These are phyloP conservation scores for Ophiothrix spiculata DNA, from an alignment of 35 echinoderm and acorn worm species.

Conservation along the genomic window DNA sequence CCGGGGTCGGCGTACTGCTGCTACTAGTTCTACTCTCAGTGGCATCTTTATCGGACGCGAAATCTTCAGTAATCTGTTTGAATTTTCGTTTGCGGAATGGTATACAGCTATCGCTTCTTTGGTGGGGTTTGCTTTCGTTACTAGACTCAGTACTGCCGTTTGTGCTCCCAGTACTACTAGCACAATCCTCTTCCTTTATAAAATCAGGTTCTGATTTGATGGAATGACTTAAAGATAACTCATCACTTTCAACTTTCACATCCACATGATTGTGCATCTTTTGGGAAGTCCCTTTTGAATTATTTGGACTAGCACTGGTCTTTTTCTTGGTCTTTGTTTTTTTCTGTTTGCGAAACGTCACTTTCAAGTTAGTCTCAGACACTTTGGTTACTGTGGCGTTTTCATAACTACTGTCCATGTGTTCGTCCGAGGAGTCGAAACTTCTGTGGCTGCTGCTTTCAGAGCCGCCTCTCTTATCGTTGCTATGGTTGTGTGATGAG, in stretches of 20 bases:
- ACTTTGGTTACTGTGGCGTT: background rate
- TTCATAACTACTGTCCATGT: background rate
- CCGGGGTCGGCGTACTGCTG: background rate
- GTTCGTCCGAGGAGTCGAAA: background rate
- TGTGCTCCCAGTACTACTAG: background rate
- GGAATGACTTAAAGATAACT: background rate
- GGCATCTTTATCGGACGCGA: background rate
- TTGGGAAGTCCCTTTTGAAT: too few species aligned
- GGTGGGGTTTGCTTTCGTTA: background rate
- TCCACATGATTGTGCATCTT: slow-evolving; percentile 1
- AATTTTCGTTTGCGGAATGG: slow-evolving; percentile 10
- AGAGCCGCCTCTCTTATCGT: background rate
- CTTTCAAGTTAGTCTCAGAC: background rate
- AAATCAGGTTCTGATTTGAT: background rate
- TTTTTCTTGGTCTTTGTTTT: background rate
- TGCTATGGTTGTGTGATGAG: background rate
- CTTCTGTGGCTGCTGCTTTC: background rate
- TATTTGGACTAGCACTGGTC: too few species aligned
- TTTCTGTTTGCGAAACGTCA: background rate
- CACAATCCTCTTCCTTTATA: too few species aligned
- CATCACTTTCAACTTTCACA: background rate
- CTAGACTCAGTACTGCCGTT: background rate
- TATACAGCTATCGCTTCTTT: slow-evolving; percentile 9
- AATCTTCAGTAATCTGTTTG: background rate
- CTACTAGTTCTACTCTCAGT: background rate